These are phyloP conservation scores for Crotalus horridus DNA, from an alignment of 2,113 vertebrate species.

Conservation along the genomic window DNA sequence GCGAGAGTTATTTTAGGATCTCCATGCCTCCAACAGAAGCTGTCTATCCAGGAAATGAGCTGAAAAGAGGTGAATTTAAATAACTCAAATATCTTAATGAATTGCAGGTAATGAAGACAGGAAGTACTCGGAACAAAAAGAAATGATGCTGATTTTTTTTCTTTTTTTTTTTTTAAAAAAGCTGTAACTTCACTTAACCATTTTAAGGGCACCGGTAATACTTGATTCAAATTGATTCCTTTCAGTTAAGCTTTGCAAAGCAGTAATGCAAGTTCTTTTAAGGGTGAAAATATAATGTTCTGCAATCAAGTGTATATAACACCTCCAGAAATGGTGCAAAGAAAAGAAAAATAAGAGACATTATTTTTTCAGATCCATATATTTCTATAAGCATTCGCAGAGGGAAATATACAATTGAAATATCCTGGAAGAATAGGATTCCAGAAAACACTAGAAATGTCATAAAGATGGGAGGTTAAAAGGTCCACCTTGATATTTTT, in stretches of 20 bases:
- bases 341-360: background rate
- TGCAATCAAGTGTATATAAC: background rate
- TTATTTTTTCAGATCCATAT: background rate
- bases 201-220: background rate
- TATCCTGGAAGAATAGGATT: background rate
- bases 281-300: background rate
- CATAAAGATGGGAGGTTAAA: background rate
- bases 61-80: constrained; percentile 11
- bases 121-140: background rate
- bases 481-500: background rate
- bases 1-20: background rate
- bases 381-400: background rate
- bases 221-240: background rate
- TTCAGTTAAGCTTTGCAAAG: background rate
- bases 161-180: background rate
- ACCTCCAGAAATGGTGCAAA: background rate
- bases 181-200: background rate
- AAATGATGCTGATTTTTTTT: constrained; percentile 44
- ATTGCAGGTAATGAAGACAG: constrained; percentile 27
- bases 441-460: background rate
- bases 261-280: background rate
- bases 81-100: constrained; percentile 51
- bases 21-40: background rate
- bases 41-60: background rate
- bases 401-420: background rate